Conservation (phyloP, 2,888 invertebrate species). For the Andrena trimmerana region DNA sequence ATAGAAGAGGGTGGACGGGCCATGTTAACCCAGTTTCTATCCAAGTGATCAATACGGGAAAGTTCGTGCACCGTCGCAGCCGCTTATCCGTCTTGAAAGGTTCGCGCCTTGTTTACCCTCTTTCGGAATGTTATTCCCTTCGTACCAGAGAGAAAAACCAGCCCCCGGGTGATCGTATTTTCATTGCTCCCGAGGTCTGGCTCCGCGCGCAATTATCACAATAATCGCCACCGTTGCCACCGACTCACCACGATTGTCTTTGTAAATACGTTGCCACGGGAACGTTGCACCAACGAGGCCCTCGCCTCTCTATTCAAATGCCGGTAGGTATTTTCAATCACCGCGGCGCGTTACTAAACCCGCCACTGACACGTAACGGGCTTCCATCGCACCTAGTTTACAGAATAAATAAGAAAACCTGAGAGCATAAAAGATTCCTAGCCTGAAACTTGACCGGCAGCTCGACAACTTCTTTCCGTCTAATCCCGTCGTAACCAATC, state of each 20-base stretch:
- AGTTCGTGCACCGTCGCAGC: conserved; percentile 71
- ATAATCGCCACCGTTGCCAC: conserved; percentile 6
- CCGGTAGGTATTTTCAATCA: not conserved
- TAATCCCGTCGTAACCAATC: not conserved
- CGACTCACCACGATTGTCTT: not conserved
- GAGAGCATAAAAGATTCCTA: too few relatives aligned
- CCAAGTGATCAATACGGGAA: conserved; percentile 75
- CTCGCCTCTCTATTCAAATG: not conserved
- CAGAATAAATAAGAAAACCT: not conserved
- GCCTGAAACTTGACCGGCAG: not conserved
- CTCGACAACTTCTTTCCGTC: not conserved
- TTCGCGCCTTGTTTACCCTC: conserved; percentile 61
- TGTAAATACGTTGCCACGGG: not conserved
- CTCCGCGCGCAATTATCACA: conserved; percentile 6
- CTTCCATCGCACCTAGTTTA: not conserved
- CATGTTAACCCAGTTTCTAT: conserved; percentile 78
- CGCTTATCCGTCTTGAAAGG: conserved; percentile 74
- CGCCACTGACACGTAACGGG: not conserved
- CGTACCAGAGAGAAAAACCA: conserved; percentile 1
- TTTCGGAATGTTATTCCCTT: conserved; percentile 55
- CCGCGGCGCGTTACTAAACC: not conserved
- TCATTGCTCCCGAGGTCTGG: not conserved
- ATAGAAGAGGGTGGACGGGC: conserved; percentile 70
- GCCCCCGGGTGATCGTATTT: conserved; percentile 5
- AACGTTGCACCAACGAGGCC: not conserved